phyloP scores from a whole-genome alignment of 35 echinoderm and acorn worm species.

The Apostichopus californicus region DNA sequence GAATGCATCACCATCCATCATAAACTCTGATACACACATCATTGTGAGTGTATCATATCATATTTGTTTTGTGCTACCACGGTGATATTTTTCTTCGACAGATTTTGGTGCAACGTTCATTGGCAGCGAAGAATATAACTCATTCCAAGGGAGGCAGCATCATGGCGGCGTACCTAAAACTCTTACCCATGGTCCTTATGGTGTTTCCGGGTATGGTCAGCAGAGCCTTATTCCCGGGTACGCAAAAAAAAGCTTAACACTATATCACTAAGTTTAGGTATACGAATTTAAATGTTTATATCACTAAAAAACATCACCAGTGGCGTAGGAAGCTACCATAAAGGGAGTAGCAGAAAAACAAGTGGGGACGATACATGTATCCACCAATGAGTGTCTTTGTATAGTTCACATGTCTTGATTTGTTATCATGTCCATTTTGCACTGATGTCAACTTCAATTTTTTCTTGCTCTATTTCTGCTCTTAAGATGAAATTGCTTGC shows the following conservation, averaged over 20 bases:
- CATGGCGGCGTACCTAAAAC: conserved; percentile 76
- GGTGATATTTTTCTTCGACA: conserved; percentile 19
- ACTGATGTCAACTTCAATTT: background rate
- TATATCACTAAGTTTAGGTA: too few species aligned
- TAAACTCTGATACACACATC: background rate
- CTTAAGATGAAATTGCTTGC: conserved; percentile 74
- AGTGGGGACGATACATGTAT: too few species aligned
- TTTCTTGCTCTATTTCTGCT: background rate
- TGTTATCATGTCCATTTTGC: too few species aligned
- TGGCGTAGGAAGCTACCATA: too few species aligned
- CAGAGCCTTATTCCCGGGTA: conserved; percentile 88
- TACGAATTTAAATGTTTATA: too few species aligned
- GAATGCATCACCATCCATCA: too few species aligned
- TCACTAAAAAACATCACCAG: too few species aligned
- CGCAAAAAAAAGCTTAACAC: background rate
- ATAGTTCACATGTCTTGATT: too few species aligned
- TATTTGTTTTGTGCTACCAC: background rate
- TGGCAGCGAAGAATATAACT: conserved; percentile 87
- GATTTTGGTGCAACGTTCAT: conserved; percentile 83
- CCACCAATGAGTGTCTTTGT: too few species aligned
- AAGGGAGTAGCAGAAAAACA: too few species aligned
- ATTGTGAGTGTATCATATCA: background rate
- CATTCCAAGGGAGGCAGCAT: conserved; percentile 82
- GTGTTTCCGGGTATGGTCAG: conserved; percentile 90
- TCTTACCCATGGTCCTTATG: conserved; percentile 86